phyloP scores from a whole-genome alignment of 2,797 vertebrate genomes.

The Bovichtus diacanthus region DNA sequence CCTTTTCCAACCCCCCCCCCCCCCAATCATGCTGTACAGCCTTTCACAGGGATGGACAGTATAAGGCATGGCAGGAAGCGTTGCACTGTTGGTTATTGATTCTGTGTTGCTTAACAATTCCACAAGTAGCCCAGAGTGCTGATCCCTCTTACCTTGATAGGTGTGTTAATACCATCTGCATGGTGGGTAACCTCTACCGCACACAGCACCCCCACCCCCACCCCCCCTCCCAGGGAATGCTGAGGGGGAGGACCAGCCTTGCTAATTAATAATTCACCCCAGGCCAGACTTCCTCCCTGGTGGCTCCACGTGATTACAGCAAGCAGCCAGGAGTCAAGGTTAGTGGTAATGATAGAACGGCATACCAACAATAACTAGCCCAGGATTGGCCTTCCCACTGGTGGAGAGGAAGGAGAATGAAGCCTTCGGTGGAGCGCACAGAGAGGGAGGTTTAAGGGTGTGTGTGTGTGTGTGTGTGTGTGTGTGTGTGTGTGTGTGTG shows the following conservation, averaged over 20 bases:
- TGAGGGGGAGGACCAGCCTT: slow-evolving; percentile 79
- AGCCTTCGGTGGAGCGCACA: slow-evolving; percentile 65
- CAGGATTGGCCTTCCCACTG: slow-evolving; percentile 83
- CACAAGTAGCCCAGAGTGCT: slow-evolving; percentile 75
- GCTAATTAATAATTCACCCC: slow-evolving; percentile 88
- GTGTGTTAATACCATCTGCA: slow-evolving; percentile 81
- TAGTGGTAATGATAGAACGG: slow-evolving; percentile 84
- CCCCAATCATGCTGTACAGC: slow-evolving; percentile 37
- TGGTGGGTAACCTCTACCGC: slow-evolving; percentile 68
- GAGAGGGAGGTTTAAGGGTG: slow-evolving; percentile 55
- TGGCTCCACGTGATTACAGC: slow-evolving; percentile 84
- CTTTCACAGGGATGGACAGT: slow-evolving; percentile 55
- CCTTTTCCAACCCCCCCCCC: neutral
- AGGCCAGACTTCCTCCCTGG: slow-evolving; percentile 80
- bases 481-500: neutral
- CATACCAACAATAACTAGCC: slow-evolving; percentile 82
- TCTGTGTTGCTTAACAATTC: slow-evolving; percentile 79
- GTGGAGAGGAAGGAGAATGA: slow-evolving; percentile 71
- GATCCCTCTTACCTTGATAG: slow-evolving; percentile 85
- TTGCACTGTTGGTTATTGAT: slow-evolving; percentile 79
- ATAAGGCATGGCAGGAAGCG: slow-evolving; percentile 71
- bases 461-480: slow-evolving; percentile 16
- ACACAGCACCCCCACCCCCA: slow-evolving; percentile 22
- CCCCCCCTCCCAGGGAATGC: slow-evolving; percentile 69
- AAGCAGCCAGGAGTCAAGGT: slow-evolving; percentile 86